Evolutionary conservation across 2,797 vertebrate species (phyloP), one percentile per base, ranked within the genome.

Genomic region (Sitta carolinensis): DNA sequence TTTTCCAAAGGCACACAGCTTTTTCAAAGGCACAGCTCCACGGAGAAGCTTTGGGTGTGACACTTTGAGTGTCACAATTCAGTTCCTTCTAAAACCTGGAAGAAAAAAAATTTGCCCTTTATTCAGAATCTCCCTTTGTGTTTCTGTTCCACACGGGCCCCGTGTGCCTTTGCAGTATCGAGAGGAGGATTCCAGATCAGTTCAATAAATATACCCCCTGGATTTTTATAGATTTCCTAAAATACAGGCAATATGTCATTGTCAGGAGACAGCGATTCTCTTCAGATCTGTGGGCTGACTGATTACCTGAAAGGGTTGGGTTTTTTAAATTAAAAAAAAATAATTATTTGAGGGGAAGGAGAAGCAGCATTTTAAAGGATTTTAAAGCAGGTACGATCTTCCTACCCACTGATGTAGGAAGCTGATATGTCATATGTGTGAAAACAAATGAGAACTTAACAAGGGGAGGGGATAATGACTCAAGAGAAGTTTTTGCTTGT

Each of bases 371-470:
- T 87, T 68, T 70, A 69, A 92, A 90, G 81, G 42, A 87, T 93
- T 91, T 89, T 93, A 87, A 88, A 78, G 74, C 86, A 77, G 74
- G 84, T 96, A 92, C 0, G 25, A 81, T 74, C 93, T 95, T 96
- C 81, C 89, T 55, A 23, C 83, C 79, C 67, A 54, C 90, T 94
- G 80, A 68, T 90, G 90, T 73, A 94, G 90, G 90, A 91, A 96
- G 91, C 80, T 92, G 75, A 64, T 83, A 81, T 90, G 87, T 94
- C 89, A 59, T 90, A 68, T 90, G 88, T 94, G 93, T 96, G 94
- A 88, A 94, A 94, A 94, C 94, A 96, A 96, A 95, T 84, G 76
- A 93, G 90, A 94, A 79, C 48, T 94, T 91, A 72, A 43, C 73
- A 42, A 93, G 87, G 79, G 45, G 50, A 93, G 36, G 76, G 62